A percentile compares a stretch with the other conserved stretches of the same genome.
These are phyloP conservation scores for Nyctereutes procyonoides DNA, from an alignment of 2,113 vertebrate genomes.

Conservation along the genomic window DNA sequence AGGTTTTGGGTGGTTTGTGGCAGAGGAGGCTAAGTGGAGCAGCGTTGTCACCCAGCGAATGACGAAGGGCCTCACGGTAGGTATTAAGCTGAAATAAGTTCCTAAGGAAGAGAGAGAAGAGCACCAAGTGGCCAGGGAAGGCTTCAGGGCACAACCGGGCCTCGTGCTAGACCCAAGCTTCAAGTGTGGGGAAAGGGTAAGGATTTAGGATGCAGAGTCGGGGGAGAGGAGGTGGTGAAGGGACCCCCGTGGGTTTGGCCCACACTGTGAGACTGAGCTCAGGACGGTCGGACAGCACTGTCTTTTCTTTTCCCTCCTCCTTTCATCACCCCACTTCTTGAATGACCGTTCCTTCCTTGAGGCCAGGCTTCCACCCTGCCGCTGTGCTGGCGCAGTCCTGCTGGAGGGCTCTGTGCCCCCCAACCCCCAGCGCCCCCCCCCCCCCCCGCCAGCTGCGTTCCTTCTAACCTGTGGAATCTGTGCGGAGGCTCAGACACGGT, in stretches of 20 bases:
- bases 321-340: neutral
- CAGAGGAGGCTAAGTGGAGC: neutral
- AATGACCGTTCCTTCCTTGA: neutral
- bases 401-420: neutral
- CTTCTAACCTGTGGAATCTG: neutral
- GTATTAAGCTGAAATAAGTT: neutral
- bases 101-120: neutral
- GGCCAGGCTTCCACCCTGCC: neutral
- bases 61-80: neutral
- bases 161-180: neutral
- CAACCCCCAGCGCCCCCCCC: no score
- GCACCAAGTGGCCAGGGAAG: neutral
- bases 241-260: neutral
- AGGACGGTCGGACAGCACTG: rapidly evolving
- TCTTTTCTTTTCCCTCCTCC: neutral
- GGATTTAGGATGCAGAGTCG: neutral
- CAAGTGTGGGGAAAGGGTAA: neutral
- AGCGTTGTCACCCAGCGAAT: neutral
- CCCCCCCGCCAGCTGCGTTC: neutral
- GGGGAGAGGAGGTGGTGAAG: neutral
- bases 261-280: neutral
- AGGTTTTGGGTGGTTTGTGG: neutral
- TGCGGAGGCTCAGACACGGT: neutral
- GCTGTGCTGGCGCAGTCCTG: rapidly evolving
- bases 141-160: no score